Conservation (phyloP, 64 coral and sea anemone genomes). For the Pachyseris speciosa region DNA sequence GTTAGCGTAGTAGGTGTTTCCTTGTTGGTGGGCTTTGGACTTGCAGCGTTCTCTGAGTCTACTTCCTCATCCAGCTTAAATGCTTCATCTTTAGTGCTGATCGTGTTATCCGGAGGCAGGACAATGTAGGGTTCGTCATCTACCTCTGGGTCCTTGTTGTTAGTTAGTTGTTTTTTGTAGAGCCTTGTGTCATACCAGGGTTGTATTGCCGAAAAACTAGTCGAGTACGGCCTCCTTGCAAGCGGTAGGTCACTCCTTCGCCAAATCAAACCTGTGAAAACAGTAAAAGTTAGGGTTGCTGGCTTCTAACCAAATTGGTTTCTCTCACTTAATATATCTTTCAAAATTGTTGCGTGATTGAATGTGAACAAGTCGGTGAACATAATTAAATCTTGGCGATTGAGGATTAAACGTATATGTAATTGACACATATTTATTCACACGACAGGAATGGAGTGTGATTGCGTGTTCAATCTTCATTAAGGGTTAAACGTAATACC, state of each 20-base stretch:
- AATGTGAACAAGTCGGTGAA: too few species aligned
- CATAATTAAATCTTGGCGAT: too few species aligned
- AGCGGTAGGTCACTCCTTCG: neutral
- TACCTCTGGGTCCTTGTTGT: constrained; percentile 5
- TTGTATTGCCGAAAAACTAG: too few species aligned
- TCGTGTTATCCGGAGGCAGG: constrained; percentile 27
- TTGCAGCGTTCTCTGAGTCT: neutral
- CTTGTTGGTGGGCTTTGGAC: neutral
- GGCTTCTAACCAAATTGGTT: too few species aligned
- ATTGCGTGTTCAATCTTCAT: too few species aligned
- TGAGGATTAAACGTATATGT: too few species aligned
- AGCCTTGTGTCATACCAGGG: neutral
- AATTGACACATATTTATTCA: too few species aligned
- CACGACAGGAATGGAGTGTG: too few species aligned
- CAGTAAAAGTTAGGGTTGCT: too few species aligned
- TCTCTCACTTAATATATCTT: too few species aligned
- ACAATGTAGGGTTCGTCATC: constrained; percentile 40
- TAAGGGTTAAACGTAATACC: too few species aligned
- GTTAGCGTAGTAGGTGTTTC: neutral
- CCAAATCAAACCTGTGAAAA: constrained; percentile 2
- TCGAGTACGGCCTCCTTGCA: neutral
- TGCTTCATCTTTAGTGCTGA: constrained; percentile 12
- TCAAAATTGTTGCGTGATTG: too few species aligned
- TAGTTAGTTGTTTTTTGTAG: constrained; percentile 16
- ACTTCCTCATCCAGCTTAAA: constrained; percentile 19